phyloP scores from a whole-genome alignment of 2,888 invertebrate genomes.

The Cryptops parisi region DNA sequence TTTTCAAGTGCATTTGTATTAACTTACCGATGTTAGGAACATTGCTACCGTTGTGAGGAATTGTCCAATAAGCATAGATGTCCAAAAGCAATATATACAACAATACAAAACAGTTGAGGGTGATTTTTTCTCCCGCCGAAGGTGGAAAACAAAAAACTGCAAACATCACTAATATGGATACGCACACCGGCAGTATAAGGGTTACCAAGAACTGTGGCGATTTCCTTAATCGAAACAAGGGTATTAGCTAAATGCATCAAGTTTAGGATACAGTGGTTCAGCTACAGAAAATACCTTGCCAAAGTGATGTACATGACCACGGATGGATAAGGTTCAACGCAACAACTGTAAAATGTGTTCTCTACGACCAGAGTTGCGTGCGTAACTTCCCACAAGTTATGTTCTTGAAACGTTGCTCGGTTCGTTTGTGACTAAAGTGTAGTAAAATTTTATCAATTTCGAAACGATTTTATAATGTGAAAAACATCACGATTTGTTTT shows the following conservation, averaged over 20 bases:
- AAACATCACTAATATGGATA: background rate
- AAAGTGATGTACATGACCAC: background rate
- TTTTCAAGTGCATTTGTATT: background rate
- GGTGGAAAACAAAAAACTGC: background rate
- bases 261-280: background rate
- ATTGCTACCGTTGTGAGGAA: background rate
- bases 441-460: too few relatives aligned
- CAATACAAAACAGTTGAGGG: background rate
- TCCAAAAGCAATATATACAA: background rate
- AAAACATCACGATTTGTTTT: too few relatives aligned
- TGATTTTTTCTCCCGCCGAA: background rate
- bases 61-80: background rate
- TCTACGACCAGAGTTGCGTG: background rate
- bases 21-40: conserved; percentile 1
- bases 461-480: too few relatives aligned
- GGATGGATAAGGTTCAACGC: conserved; percentile 1
- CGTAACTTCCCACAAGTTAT: background rate
- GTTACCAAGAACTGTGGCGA: background rate
- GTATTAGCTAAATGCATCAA: background rate
- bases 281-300: background rate
- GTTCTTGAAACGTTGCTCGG: background rate
- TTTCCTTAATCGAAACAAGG: background rate
- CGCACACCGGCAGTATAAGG: background rate
- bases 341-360: background rate
- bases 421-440: too few relatives aligned